These are phyloP conservation scores for Euborellia annulipes DNA, from an alignment of 1,140 invertebrate genomes.

Conservation along the genomic window DNA sequence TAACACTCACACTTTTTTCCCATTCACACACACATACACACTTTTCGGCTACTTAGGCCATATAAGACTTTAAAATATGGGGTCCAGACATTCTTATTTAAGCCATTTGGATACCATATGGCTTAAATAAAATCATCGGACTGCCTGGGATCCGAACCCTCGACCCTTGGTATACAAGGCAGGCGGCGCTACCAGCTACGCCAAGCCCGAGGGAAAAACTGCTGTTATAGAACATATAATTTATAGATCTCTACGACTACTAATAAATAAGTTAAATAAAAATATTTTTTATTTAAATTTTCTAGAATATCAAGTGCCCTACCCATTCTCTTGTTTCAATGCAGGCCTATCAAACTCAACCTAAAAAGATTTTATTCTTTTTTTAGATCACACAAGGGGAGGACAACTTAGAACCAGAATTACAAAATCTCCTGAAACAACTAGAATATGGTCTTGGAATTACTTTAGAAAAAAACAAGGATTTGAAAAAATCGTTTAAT, in stretches of 20 bases:
- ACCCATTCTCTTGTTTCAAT: not conserved
- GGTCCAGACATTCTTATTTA: no score
- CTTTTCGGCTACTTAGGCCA: no score
- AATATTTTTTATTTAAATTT: not conserved
- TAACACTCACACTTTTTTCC: no score
- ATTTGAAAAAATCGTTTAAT: not conserved
- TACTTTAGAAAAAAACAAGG: constrained; percentile 22
- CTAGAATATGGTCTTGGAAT: constrained; percentile 32
- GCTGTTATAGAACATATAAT: not conserved
- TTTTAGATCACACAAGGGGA: constrained; percentile 31
- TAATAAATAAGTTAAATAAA: not conserved
- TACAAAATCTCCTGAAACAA: constrained; percentile 33
- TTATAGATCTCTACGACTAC: not conserved
- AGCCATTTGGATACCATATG: no score
- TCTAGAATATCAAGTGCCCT: not conserved
- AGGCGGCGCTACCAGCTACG: no score
- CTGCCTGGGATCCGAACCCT: no score
- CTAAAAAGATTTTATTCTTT: constrained; percentile 3
- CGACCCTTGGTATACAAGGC: no score
- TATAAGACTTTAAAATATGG: no score
- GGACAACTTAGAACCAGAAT: constrained; percentile 31
- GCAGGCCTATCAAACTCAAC: not conserved
- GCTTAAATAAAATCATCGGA: no score
- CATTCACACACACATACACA: no score
- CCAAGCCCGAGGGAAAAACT: no score